A percentile compares a stretch with the other conserved stretches of the same genome.
These are phyloP conservation scores for Cheilosia vulpina DNA, from an alignment of 2,888 invertebrate species.

Conservation along the genomic window DNA sequence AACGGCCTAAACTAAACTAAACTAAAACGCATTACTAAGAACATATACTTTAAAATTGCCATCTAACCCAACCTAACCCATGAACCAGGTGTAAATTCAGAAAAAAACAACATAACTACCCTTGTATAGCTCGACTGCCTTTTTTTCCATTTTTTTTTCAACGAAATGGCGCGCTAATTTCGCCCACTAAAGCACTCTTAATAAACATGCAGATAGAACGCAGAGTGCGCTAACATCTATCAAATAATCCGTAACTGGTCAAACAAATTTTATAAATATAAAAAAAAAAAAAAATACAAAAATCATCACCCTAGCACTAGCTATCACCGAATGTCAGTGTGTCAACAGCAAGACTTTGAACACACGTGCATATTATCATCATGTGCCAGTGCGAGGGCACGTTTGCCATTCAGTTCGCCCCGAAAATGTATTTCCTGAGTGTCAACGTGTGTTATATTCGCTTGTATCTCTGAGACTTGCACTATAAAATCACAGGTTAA, in stretches of 20 bases:
- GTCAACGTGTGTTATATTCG: constrained; percentile 65
- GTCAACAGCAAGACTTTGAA: constrained; percentile 56
- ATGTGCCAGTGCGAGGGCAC: constrained; percentile 17
- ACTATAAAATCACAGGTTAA: constrained; percentile 75
- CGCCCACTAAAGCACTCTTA: neutral
- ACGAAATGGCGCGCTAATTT: too few species aligned
- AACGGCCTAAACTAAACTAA: too few species aligned
- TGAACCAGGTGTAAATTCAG: neutral
- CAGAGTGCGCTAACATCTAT: neutral
- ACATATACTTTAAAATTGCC: rapidly evolving
- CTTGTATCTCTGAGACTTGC: constrained; percentile 48
- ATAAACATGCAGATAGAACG: too few species aligned
- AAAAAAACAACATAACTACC: too few species aligned
- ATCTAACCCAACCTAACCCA: too few species aligned
- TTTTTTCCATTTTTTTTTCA: too few species aligned
- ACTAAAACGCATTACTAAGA: too few species aligned
- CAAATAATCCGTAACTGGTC: neutral
- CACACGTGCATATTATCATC: constrained; percentile 41
- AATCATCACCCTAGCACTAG: constrained; percentile 41
- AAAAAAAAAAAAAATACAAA: constrained; percentile 31
- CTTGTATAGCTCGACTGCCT: too few species aligned
- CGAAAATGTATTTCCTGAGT: constrained; percentile 69
- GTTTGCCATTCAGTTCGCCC: constrained; percentile 46
- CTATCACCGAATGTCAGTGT: constrained; percentile 44
- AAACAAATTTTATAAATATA: constrained; percentile 20